Base-by-base conservation (phyloP, 2,888 invertebrate genomes). In the Tachina grossa region DNA sequence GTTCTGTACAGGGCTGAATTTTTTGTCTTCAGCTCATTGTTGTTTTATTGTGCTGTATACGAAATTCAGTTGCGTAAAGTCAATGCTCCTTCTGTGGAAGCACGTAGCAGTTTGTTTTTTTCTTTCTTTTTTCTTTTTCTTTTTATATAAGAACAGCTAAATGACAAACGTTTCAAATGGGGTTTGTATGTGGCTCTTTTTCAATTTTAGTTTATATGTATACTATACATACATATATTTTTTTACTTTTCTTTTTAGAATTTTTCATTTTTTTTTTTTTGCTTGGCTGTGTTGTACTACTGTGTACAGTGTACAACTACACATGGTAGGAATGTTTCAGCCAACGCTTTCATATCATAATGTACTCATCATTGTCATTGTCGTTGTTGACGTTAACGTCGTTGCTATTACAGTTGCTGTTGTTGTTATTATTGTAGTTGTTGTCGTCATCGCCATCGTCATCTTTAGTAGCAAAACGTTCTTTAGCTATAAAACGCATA, bases 71-170 rank as follows among this genome's bases (percentile, higher is more conserved):
- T 85, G 85, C 85, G 85, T 89, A 91, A 91, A 92, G 92, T 91
- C 91, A 91, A 89, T 89, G 90, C 88, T 91, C 91, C 91, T 91
- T 92, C 91, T 92, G 91, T 91, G 90, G 90, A 91, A 90, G 90
- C 91, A 91, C 91, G 91, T 91, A 91, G 90, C 88, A 88, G 47
- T 84, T 74, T 72, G 45, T 53, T 69, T 59, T 14, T 53, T 19
- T 72, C 39, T 53, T 69, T 59, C 11, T 53, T 19, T 19, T 71
- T 68, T 66, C 22, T 77, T 77, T 51, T 74, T 79, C 14, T 31
- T 49, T 47, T 55, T 49, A 49, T 84, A 55, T 59, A 78, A 16
- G 63, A 79, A 85, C 79, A 83, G 55, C 78, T 75, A 82, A 85
- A 85, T 85, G 85, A 85, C 85, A 85, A 85, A 85, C 85, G 72